Conservation (phyloP, 2,888 invertebrate species). For the Argyresthia albistria region DNA sequence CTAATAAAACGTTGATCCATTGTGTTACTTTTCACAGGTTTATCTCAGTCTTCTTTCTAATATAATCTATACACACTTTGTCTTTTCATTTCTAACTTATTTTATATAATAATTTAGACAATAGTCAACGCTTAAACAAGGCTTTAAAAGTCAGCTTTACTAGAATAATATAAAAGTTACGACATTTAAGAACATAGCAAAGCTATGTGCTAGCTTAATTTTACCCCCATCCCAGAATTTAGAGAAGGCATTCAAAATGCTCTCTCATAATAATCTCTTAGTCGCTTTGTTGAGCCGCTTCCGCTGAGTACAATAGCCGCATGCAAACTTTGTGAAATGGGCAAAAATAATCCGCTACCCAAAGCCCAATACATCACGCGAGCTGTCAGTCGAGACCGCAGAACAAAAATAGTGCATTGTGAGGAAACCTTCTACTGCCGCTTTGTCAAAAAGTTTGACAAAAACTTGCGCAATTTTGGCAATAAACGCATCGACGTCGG, state of each 20-base stretch:
- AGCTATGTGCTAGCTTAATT: background rate
- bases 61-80: too few relatives aligned
- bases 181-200: too few relatives aligned
- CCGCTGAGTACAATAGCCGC: conserved; percentile 62
- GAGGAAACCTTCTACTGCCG: conserved; percentile 28
- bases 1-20: too few relatives aligned
- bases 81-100: too few relatives aligned
- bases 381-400: conserved; percentile 67
- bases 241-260: conserved; percentile 36
- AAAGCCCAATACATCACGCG: conserved; percentile 64
- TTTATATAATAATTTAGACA: too few relatives aligned
- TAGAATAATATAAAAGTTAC: too few relatives aligned
- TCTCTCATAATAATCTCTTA: conserved; percentile 50
- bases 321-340: conserved; percentile 69
- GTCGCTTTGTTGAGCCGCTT: conserved; percentile 62
- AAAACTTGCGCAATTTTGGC: conserved; percentile 65
- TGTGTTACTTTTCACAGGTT: too few relatives aligned
- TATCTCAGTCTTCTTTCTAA: too few relatives aligned
- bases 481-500: conserved; percentile 35
- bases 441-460: conserved; percentile 58
- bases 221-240: background rate
- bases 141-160: too few relatives aligned
- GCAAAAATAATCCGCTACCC: conserved; percentile 67
- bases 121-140: too few relatives aligned
- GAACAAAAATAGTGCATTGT: conserved; percentile 70